phyloP scores from a whole-genome alignment of 2,888 invertebrate genomes.

The Callosobruchus maculatus region DNA sequence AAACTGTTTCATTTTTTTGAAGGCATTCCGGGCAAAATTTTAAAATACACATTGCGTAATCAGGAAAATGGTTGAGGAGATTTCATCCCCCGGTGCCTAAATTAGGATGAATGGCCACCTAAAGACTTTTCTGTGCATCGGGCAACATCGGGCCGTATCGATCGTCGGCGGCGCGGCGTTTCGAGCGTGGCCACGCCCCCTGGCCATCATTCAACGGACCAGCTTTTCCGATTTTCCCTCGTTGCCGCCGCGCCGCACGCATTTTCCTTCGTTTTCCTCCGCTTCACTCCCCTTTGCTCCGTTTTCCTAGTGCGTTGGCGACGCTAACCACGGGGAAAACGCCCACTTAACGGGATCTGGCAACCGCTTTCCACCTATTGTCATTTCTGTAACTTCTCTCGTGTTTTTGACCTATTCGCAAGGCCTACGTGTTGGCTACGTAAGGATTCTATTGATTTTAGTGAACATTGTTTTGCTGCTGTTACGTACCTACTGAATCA shows the following conservation, averaged over 20 bases:
- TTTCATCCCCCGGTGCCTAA: no score
- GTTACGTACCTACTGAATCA: no score
- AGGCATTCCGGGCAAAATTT: no score
- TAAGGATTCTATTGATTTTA: no score
- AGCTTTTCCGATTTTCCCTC: not conserved
- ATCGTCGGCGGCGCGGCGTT: not conserved
- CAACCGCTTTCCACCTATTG: no score
- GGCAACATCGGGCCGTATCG: not conserved
- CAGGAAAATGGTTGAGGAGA: no score
- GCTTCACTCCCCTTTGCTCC: not conserved
- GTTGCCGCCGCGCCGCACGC: not conserved
- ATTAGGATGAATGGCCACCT: not conserved
- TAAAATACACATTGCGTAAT: no score
- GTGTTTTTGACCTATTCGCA: no score
- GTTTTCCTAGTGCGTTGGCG: not conserved
- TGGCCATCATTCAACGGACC: not conserved
- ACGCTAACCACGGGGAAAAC: not conserved
- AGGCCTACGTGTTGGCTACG: no score
- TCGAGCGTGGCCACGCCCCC: not conserved
- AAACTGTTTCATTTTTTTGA: no score
- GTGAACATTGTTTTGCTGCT: no score
- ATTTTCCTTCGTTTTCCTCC: not conserved
- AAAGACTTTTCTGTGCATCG: not conserved
- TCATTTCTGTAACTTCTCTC: no score
- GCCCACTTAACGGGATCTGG: not conserved